Evolutionary conservation across 2,888 invertebrate species (phyloP), one percentile per base, ranked within the genome.

Genomic region (Dolomedes plantarius): DNA sequence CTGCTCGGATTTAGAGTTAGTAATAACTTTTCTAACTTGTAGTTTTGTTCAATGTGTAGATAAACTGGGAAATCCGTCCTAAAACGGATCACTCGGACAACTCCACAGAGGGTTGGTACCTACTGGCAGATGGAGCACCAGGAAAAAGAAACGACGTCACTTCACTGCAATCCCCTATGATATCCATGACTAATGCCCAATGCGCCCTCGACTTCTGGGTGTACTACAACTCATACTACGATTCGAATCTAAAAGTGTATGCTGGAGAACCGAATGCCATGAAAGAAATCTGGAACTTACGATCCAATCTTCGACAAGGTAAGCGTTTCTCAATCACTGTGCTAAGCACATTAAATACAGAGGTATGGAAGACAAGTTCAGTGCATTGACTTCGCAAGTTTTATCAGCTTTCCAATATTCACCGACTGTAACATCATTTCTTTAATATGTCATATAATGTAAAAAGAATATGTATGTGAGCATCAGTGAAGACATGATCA

Each of bases 201-300:
- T 88, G 88, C n/a, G 28, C 69, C 9, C n/a, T 88, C 1, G 76
- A 80, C 29, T 88, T 88, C 50, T 87, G 88, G 86, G 27, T 82
- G 2, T 86, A 69, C 71, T 75, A 78, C 16, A 78, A 75, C n/a
- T 23, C 0, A 5, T 56, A 2, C 7, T 76, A 46, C 0, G 67
- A 68, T 36, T 32, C 19, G 1, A 39, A n/a, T 5, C 39, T 86
- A 3, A 65, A 32, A 0, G 64, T 86, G 0, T 69, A 28, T n/a
- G 68, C 79, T 16, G 68, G 41, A 16, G 69, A 62, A 19, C 28
- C 39, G 0, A 74, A 31, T 1, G 1, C 7, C 31, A 13, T 28
- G 19, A 41, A 78, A 5, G 23, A 50, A 64, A 28, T 79, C 9
- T 86, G 85, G 85, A 56, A 74, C 6, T 23, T 64, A 1, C n/a